Conservation (phyloP, 2,888 invertebrate species). For the Theristus sp. region DNA sequence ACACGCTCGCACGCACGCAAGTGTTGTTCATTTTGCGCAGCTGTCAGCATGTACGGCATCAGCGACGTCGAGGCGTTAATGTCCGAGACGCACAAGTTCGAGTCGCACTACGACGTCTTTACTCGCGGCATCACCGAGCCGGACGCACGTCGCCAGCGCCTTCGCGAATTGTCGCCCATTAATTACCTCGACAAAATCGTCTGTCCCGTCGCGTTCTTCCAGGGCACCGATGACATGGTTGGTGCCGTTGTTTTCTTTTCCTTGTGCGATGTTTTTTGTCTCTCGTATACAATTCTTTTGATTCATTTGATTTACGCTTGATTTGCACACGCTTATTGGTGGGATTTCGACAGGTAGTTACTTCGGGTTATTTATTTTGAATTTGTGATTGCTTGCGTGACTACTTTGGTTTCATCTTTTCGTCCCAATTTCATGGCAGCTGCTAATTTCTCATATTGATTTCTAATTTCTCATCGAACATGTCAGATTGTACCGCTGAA, state of each 20-base stretch:
- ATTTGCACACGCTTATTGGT: no score
- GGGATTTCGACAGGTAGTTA: no score
- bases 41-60: constrained; percentile 33
- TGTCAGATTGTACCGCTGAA: constrained; percentile 31
- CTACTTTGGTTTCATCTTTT: neutral
- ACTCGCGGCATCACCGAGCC: neutral
- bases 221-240: constrained; percentile 11
- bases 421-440: no score
- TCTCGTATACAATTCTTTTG: no score
- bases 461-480: no score
- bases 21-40: constrained; percentile 10
- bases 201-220: constrained; percentile 32
- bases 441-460: no score
- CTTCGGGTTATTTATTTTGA: no score
- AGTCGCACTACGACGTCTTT: constrained; percentile 25
- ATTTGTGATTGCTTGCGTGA: neutral
- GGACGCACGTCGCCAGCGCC: neutral
- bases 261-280: neutral
- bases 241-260: no score
- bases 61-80: constrained; percentile 28
- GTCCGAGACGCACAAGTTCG: constrained; percentile 35
- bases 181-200: constrained; percentile 28
- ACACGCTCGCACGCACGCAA: no score
- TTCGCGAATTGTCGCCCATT: constrained; percentile 23
- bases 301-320: no score